Conservation (phyloP, 2,888 invertebrate species). For the Dysmachus trigonus region DNA sequence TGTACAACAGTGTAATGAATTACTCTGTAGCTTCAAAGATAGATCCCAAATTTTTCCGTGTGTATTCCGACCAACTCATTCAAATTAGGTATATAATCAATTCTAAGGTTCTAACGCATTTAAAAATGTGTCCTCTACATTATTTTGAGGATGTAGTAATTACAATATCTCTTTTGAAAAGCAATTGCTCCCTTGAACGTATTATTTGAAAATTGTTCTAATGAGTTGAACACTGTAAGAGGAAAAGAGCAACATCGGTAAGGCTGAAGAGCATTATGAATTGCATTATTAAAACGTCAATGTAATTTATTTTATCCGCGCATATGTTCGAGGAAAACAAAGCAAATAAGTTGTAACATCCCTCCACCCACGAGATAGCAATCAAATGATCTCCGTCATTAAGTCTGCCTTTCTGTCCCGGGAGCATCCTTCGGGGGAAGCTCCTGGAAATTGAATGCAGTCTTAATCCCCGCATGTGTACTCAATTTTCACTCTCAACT, state of each 20-base stretch:
- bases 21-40: too few relatives aligned
- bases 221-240: not conserved
- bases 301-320: not conserved
- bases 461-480: constrained; percentile 59
- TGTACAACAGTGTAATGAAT: too few relatives aligned
- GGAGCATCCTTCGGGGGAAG: constrained; percentile 47
- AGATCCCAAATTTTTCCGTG: too few relatives aligned
- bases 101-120: too few relatives aligned
- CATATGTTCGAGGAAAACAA: constrained; percentile 7
- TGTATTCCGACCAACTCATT: too few relatives aligned
- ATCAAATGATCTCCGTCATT: constrained; percentile 61
- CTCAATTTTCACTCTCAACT: constrained; percentile 61
- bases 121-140: too few relatives aligned
- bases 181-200: not conserved
- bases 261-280: not conserved
- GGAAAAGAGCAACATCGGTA: not conserved
- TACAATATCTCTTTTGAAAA: too few relatives aligned
- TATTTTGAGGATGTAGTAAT: too few relatives aligned
- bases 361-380: constrained; percentile 59
- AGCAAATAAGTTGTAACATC: constrained; percentile 30
- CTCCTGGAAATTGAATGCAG: constrained; percentile 59
- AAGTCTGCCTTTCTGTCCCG: constrained; percentile 46
- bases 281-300: not conserved
- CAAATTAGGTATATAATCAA: too few relatives aligned
- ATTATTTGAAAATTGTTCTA: not conserved